Evolutionary conservation across 1,140 invertebrate species (phyloP), one percentile per base, ranked within the genome.

Genomic region (Cephus cinctus): DNA sequence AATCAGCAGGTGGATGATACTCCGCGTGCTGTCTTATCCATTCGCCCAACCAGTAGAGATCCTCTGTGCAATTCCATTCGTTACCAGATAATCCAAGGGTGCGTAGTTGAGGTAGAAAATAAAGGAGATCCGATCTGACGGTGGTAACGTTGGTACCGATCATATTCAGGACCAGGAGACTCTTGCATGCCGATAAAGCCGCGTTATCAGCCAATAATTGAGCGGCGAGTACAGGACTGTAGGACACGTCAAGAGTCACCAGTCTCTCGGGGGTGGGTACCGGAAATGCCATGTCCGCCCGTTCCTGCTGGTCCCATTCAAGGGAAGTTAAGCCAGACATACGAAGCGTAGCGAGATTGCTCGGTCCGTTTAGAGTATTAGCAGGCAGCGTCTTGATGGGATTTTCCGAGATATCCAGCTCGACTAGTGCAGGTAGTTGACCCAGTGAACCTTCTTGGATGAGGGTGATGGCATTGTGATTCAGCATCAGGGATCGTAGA

Each of bases 341-440:
- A 39, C 84, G 80, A 47, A 92, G 75, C 48, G 81, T 77, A 43
- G 80, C 78, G 4, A 92, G 75, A 44, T 80, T 78, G 21, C 77
- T 66, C 19, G 87, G 82, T 3, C 86, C 85, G 43, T 80, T 78
- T 41, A 92, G 82, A 14, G 83, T 81, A 59, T 83, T 85, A 18
- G 81, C 79, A 2, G 83, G 78, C 31, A 91, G 73, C 43, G 76
- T 69, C 63, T 82, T 81, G 50, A 91, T 75, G 5, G 87, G 86
- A 75, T 92, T 91, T 62, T 85, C 79, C 4, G 89, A 91, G 56
- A 93, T 67, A 75, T 90, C 88, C 38, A 94, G 77, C 43, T 81
- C 81, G 57, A 82, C 78, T 5, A 94, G 76, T 8, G 78, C 76
- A 5, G 77, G 61, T 45, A 90, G 66, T 63, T 86, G 82, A 51